A percentile compares a stretch with the other conserved stretches of the same genome.
These are phyloP conservation scores for Amblyjoppa proteus DNA, from an alignment of 2,888 invertebrate genomes.

Conservation along the genomic window DNA sequence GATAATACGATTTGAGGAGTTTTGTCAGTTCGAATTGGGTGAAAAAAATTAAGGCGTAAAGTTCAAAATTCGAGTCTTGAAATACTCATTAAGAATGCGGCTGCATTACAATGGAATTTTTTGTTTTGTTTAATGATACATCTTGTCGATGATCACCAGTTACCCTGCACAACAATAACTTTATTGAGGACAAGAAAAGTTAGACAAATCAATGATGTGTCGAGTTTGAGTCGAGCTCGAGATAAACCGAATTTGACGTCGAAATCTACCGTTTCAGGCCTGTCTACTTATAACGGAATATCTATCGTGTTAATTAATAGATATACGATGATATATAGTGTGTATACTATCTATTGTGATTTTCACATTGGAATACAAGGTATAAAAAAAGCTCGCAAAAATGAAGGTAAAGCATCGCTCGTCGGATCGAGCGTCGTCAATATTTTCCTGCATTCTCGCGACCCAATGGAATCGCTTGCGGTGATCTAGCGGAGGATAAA, in stretches of 20 bases:
- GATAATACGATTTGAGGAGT: background rate
- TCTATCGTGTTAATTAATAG: constrained; percentile 35
- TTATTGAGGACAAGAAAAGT: constrained; percentile 11
- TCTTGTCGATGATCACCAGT: constrained; percentile 30
- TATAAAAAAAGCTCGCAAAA: constrained; percentile 56
- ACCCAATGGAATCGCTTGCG: constrained; percentile 49
- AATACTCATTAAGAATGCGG: background rate
- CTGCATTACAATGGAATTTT: background rate
- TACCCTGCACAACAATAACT: constrained; percentile 40
- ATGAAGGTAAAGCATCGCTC: constrained; percentile 35
- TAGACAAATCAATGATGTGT: constrained; percentile 4
- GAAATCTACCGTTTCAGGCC: constrained; percentile 52
- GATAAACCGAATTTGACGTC: constrained; percentile 33
- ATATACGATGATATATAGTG: constrained; percentile 26
- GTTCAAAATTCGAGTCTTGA: background rate
- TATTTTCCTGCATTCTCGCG: constrained; percentile 52
- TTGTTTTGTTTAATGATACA: background rate
- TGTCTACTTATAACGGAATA: constrained; percentile 56
- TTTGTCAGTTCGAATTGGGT: background rate
- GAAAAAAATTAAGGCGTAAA: background rate
- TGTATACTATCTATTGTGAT: constrained; percentile 47
- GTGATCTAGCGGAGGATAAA: constrained; percentile 30
- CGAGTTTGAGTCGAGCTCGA: background rate
- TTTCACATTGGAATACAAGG: constrained; percentile 58
- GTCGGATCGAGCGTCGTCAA: background rate